These are phyloP conservation scores for Pelvicachromis taeniatus DNA, from an alignment of 2,113 vertebrate genomes.

Conservation along the genomic window DNA sequence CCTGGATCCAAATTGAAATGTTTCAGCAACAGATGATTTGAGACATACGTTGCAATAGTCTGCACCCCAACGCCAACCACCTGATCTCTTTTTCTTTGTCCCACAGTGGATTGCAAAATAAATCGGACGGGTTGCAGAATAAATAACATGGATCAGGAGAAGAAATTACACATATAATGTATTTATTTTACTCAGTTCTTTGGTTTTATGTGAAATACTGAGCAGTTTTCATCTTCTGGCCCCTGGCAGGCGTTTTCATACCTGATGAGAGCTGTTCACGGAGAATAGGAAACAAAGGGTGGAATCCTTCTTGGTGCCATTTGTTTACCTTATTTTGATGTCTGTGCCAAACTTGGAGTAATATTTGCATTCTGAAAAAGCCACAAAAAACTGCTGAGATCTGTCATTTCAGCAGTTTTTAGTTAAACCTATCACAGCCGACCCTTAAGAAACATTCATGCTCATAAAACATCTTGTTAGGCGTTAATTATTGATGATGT, in stretches of 20 bases:
- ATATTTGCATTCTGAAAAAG: background rate
- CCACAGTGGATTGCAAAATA: background rate
- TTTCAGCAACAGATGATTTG: background rate
- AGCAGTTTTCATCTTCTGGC: background rate
- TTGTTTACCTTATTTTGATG: background rate
- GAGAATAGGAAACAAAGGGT: background rate
- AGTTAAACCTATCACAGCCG: background rate
- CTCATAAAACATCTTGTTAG: background rate
- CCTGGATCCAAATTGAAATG: background rate
- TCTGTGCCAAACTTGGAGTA: background rate
- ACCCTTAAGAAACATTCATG: background rate
- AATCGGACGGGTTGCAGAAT: background rate
- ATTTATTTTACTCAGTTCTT: background rate
- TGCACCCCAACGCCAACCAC: background rate
- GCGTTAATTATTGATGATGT: background rate
- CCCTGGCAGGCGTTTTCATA: background rate
- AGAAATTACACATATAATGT: background rate
- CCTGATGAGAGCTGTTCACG: background rate
- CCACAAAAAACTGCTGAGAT: background rate
- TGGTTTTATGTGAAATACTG: background rate
- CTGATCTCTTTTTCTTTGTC: background rate
- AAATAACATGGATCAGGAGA: background rate
- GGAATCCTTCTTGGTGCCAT: background rate
- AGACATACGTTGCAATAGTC: background rate
- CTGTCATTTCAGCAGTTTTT: background rate